Evolutionary conservation across 2,888 invertebrate species (phyloP).

Genomic region (Spilosoma lubricipeda): DNA sequence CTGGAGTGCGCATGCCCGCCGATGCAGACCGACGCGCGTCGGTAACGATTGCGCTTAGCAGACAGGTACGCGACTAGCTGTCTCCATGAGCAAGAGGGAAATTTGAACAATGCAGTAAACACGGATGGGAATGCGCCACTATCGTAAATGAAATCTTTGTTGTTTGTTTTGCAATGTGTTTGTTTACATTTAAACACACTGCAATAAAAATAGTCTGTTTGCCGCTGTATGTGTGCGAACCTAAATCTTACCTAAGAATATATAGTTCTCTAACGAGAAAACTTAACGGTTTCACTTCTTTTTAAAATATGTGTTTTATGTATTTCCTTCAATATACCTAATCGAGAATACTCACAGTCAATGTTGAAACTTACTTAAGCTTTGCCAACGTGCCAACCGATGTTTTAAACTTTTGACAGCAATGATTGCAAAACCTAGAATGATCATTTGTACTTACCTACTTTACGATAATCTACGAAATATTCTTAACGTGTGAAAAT

Average conservation of each 20-base stretch:
- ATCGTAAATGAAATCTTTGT: conserved; percentile 43
- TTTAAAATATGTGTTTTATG: not conserved
- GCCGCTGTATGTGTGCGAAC: not conserved
- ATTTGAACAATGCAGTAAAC: conserved; percentile 77
- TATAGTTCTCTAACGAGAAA: not conserved
- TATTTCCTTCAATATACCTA: not conserved
- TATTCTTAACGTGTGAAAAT: not conserved
- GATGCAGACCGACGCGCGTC: conserved; percentile 81
- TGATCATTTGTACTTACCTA: not conserved
- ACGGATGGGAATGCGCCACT: conserved; percentile 65
- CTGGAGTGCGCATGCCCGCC: conserved; percentile 79
- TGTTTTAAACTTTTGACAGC: not conserved
- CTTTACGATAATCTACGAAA: not conserved
- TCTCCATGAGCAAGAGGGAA: conserved; percentile 79
- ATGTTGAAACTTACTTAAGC: not conserved
- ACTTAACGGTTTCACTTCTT: not conserved
- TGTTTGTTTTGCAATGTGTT: conserved; percentile 52
- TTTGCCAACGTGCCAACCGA: not conserved
- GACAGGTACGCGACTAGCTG: conserved; percentile 82
- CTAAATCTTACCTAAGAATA: not conserved
- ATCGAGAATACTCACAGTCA: not conserved
- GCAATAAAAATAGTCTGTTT: conserved; percentile 10
- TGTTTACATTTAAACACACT: conserved; percentile 36
- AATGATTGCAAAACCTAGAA: not conserved
- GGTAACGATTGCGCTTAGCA: conserved; percentile 82